A percentile compares a stretch with the other conserved stretches of the same genome.
Evolutionary conservation across 2,888 invertebrate genomes (phyloP).

Genomic region (Synanthedon vespiformis): DNA sequence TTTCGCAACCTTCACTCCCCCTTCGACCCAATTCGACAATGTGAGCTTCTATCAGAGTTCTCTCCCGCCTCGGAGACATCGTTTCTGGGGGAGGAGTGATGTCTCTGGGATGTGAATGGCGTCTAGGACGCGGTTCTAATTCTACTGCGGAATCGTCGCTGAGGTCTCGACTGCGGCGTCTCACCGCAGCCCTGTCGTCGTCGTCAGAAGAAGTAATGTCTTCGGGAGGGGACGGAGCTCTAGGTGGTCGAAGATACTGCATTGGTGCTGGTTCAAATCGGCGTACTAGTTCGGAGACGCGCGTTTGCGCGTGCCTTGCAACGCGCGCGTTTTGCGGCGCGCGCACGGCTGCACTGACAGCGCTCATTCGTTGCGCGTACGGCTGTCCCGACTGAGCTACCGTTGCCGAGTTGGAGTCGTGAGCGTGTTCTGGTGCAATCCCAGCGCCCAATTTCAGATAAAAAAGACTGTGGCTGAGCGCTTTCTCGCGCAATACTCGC

Average conservation of each 20-base stretch:
- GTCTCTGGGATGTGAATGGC: conserved; percentile 55
- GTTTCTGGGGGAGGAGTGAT: conserved; percentile 50
- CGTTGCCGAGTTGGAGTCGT: conserved; percentile 14
- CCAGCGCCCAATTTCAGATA: conserved; percentile 59
- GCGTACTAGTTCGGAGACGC: conserved; percentile 53
- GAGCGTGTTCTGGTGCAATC: conserved; percentile 27
- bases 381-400: conserved; percentile 3
- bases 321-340: conserved; percentile 50
- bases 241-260: conserved; percentile 61
- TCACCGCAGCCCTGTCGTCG: conserved; percentile 57
- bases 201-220: conserved; percentile 62
- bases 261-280: conserved; percentile 58
- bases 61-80: conserved; percentile 51
- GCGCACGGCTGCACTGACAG: conserved; percentile 46
- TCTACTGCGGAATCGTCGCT: conserved; percentile 70
- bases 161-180: conserved; percentile 56
- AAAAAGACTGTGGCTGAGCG: conserved; percentile 60
- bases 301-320: conserved; percentile 46
- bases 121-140: conserved; percentile 55
- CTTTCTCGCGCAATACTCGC: conserved; percentile 60
- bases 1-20: conserved; percentile 57
- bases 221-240: conserved; percentile 48
- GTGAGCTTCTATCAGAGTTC: conserved; percentile 64
- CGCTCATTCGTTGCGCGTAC: conserved; percentile 20
- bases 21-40: conserved; percentile 69